These are phyloP conservation scores for Rhynchonycteris naso DNA, from an alignment of 2,797 vertebrate genomes.

Conservation along the genomic window DNA sequence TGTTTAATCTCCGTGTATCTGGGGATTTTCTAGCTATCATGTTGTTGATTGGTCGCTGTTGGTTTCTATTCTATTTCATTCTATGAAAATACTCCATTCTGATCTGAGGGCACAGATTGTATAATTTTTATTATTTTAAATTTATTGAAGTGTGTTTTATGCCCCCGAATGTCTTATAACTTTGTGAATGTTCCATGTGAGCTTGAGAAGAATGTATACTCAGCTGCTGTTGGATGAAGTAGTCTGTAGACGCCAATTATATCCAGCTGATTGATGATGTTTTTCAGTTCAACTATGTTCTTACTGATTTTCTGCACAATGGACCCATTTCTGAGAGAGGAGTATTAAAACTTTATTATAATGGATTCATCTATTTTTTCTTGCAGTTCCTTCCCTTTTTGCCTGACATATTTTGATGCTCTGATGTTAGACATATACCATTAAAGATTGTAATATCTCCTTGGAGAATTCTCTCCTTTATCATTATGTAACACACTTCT, in stretches of 20 bases:
- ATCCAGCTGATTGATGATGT: neutral
- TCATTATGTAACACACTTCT: neutral
- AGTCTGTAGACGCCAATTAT: neutral
- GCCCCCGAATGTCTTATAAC: neutral
- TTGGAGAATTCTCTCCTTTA: neutral
- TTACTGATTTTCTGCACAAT: neutral
- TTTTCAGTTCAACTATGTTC: neutral
- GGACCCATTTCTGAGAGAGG: neutral
- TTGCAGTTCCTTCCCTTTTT: neutral
- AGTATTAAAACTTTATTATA: neutral
- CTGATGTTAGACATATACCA: neutral
- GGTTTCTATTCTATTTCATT: neutral
- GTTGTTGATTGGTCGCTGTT: neutral
- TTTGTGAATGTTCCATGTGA: neutral
- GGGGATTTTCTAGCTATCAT: neutral
- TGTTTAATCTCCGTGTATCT: neutral
- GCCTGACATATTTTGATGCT: neutral
- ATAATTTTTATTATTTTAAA: neutral
- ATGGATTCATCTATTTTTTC: neutral
- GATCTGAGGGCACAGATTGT: neutral
- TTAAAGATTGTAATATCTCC: neutral
- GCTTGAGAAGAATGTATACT: too few relatives aligned
- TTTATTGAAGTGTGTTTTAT: neutral
- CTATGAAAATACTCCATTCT: neutral
- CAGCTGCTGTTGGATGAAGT: too few relatives aligned